phyloP scores from a whole-genome alignment of 2,113 vertebrate genomes.

The Oryzias celebensis region DNA sequence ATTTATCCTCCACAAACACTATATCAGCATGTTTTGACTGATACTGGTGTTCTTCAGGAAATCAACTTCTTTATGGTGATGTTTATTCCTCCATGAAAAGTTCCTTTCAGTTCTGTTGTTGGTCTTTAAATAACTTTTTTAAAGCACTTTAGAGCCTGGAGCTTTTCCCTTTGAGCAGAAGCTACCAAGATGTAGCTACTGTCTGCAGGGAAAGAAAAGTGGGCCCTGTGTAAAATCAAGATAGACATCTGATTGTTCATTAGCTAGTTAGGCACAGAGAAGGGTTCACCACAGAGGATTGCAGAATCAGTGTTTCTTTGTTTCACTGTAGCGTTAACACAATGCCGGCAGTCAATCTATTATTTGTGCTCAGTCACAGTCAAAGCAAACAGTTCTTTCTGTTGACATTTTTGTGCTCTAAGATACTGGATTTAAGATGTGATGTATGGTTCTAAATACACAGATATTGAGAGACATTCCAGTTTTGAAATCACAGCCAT shows the following conservation, averaged over 20 bases:
- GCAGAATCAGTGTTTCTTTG: conserved; percentile 28
- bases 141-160: conserved; percentile 42
- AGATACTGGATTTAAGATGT: conserved; percentile 21
- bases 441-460: conserved; percentile 36
- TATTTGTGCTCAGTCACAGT: conserved; percentile 12
- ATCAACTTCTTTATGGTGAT: conserved; percentile 25
- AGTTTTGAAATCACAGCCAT: conserved; percentile 20
- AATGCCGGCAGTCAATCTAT: background rate
- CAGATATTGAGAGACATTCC: conserved; percentile 25
- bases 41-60: conserved; percentile 2
- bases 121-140: conserved; percentile 62
- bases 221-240: conserved; percentile 45
- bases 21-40: background rate
- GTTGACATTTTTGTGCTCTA: conserved; percentile 7
- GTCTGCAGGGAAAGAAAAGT: conserved; percentile 60
- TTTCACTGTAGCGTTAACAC: conserved; percentile 13
- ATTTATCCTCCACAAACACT: background rate
- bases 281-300: conserved; percentile 40
- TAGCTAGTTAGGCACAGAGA: conserved; percentile 47
- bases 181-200: conserved; percentile 51
- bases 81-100: conserved; percentile 28
- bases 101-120: conserved; percentile 32
- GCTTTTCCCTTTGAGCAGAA: conserved; percentile 55
- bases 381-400: conserved; percentile 16
- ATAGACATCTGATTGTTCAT: conserved; percentile 58